Evolutionary conservation across 2,797 vertebrate species (phyloP), one percentile per base, ranked within the genome.

Genomic region (Callimico goeldii): DNA sequence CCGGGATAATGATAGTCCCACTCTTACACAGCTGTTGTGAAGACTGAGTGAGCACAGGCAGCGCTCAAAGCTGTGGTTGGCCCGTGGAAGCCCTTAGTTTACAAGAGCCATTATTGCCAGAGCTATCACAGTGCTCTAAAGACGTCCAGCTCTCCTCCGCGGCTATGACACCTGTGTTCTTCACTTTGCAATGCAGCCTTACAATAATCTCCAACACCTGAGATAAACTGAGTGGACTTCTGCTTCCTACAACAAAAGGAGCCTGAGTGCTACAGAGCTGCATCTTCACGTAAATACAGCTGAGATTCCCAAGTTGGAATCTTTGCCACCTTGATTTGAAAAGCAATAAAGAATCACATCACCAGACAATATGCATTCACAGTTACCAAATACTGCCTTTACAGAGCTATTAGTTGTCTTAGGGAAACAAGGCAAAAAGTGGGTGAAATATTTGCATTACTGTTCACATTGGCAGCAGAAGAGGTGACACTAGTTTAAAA

Each of bases 231-330:
- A 89, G 33, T 10, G 33, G n/a, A 2, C 88, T 88, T 91, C 48
- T 93, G 81, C 67, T 96, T 36, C 55, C 57, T 67, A 24, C 46
- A 50, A 88, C 77, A 43, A 57, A 67, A 48, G 52, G n/a, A 58
- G 36, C 17, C 77, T 24, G 30, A 84, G 36, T 43, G 24, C 33
- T 67, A 5, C 20, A 20, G 30, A 43, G 50, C 8, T 84, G 83
- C 81, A 76, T n/a, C 13, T 41, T 77, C 24, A 64, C 52, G 58
- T 30, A 58, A 70, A 24, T 30, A 10, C 12, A 81, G 48, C 13
- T 76, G 70, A 58, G 64, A 22, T 41, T n/a, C 30, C 72, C 82
- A 26, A 50, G 57, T 15, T n/a, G 22, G 73, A 89, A 57, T 81
- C 57, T 13, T 50, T 6, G 85, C 15, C 77, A 50, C 28, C 12